phyloP scores from a whole-genome alignment of 92 coral and sea anemone species.

The Siderastrea radians region DNA sequence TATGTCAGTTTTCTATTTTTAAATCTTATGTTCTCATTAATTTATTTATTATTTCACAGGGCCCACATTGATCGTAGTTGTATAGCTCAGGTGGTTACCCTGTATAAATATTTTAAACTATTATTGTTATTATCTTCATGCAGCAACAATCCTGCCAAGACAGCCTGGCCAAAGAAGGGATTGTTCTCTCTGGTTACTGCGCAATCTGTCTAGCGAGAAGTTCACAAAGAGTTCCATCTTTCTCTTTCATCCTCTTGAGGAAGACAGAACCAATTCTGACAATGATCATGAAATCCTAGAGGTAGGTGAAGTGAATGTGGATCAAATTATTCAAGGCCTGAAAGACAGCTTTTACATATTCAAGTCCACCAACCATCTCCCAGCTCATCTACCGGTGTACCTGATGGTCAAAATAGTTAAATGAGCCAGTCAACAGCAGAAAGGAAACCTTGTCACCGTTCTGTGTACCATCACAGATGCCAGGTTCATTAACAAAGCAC shows the following conservation, averaged over 20 bases:
- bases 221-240: no score
- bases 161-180: no score
- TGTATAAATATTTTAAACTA: no score
- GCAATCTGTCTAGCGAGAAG: no score
- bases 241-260: not conserved
- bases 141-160: no score
- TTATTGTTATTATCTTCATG: no score
- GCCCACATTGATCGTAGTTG: no score
- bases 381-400: not conserved
- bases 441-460: constrained; percentile 16
- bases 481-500: not conserved
- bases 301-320: constrained; percentile 8
- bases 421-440: not conserved
- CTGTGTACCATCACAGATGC: not conserved
- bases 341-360: not conserved
- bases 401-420: not conserved
- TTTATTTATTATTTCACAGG: no score
- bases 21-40: no score
- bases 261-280: not conserved
- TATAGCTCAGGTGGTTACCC: no score
- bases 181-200: no score
- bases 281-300: constrained; percentile 18
- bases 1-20: no score
- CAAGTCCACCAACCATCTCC: not conserved
- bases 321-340: constrained; percentile 11